Evolutionary conservation across 64 coral and sea anemone genomes (phyloP).

Genomic region (Pocillopora verrucosa): DNA sequence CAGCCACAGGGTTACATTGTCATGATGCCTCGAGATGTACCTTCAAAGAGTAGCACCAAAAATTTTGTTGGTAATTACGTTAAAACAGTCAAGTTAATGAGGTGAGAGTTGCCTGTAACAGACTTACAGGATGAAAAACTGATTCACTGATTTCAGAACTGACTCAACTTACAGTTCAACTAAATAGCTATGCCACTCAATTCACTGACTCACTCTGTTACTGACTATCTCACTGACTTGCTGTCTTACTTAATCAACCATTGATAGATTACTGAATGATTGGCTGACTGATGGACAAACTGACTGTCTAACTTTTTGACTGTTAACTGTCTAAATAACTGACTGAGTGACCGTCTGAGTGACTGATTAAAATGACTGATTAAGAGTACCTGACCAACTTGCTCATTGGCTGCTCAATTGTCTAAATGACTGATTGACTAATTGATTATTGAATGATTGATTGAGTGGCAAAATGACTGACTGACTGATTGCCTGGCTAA

Average conservation of each 20-base stretch:
- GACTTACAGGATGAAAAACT: not conserved
- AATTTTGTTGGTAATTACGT: not conserved
- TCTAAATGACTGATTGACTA: not conserved
- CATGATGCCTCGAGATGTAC: conserved; percentile 65
- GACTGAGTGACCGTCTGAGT: not conserved
- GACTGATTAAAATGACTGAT: not conserved
- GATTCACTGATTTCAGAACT: not conserved
- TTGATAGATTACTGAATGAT: not conserved
- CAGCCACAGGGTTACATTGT: conserved; percentile 79
- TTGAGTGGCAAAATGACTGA: no score
- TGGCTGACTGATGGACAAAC: not conserved
- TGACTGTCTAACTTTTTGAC: not conserved
- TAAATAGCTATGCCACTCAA: no score
- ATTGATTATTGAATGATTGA: no score
- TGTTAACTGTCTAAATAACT: not conserved
- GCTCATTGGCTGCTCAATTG: not conserved
- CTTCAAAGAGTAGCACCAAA: conserved; percentile 2
- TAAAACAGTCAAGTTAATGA: not conserved
- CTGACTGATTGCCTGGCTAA: no score
- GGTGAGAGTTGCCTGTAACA: not conserved
- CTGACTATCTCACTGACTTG: no score
- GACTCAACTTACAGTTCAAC: no score
- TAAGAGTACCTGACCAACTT: no score
- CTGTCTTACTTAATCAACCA: no score
- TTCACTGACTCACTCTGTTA: no score